Conservation (phyloP, 2,888 invertebrate genomes). For the Troides helena region DNA sequence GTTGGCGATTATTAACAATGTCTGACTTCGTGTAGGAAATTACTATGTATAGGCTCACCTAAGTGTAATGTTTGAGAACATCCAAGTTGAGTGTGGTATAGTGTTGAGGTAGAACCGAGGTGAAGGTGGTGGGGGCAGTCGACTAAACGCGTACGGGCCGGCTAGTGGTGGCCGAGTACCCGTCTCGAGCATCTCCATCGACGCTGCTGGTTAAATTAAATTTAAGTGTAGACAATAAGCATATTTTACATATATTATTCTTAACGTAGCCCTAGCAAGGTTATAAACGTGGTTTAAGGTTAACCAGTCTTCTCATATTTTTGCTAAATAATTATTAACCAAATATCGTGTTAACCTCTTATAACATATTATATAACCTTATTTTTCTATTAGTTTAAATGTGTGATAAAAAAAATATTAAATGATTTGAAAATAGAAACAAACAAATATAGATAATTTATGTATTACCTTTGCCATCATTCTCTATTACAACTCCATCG, state of each 20-base stretch:
- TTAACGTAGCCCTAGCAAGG: too few relatives aligned
- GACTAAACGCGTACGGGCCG: slow-evolving; percentile 94
- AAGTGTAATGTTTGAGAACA: slow-evolving; percentile 90
- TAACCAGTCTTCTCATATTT: too few relatives aligned
- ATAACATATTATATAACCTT: too few relatives aligned
- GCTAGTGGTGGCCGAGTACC: slow-evolving; percentile 89
- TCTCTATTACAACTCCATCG: slow-evolving; percentile 84
- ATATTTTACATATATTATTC: too few relatives aligned
- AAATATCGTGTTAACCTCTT: too few relatives aligned
- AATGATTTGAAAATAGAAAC: too few relatives aligned
- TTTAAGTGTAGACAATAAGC: neutral
- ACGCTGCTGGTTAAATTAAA: neutral
- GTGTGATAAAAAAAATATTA: too few relatives aligned
- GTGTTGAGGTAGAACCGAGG: slow-evolving; percentile 90
- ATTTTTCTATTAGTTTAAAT: too few relatives aligned
- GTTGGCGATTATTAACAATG: too few relatives aligned
- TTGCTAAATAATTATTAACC: too few relatives aligned
- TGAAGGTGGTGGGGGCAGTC: slow-evolving; percentile 89
- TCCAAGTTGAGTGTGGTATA: slow-evolving; percentile 88
- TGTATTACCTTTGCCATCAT: slow-evolving; percentile 80
- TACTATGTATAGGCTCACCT: slow-evolving; percentile 75
- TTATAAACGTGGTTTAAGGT: too few relatives aligned
- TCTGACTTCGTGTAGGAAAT: neutral
- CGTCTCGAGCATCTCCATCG: slow-evolving; percentile 58
- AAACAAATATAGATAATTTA: neutral